These are phyloP conservation scores for Verasper variegatus DNA, from an alignment of 2,113 vertebrate genomes.

Conservation along the genomic window DNA sequence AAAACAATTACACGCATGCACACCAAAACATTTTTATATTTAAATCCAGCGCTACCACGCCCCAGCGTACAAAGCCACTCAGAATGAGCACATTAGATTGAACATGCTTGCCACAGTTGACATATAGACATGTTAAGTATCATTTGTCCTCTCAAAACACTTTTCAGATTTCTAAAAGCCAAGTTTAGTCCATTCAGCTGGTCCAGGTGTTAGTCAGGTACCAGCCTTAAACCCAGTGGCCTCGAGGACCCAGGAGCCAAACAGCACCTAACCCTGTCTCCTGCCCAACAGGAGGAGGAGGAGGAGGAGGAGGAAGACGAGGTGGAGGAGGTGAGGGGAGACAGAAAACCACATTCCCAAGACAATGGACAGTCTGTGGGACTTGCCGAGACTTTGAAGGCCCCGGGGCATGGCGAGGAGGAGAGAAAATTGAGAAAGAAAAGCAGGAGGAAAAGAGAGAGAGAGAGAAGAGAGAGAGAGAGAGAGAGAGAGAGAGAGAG, in stretches of 20 bases:
- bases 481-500: constrained; percentile 14
- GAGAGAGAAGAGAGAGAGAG: constrained; percentile 10
- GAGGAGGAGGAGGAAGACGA: constrained; percentile 33
- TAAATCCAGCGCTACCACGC: background rate
- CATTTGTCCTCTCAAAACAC: constrained; percentile 18
- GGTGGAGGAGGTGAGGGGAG: constrained; percentile 57
- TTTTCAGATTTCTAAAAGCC: constrained; percentile 22
- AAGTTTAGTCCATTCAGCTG: constrained; percentile 47
- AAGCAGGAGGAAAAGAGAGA: constrained; percentile 27
- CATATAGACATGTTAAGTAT: constrained; percentile 1
- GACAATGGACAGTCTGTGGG: constrained; percentile 81
- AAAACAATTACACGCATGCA: no score
- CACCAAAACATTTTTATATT: background rate
- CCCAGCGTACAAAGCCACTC: background rate
- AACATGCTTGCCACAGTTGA: background rate
- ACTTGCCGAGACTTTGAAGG: constrained; percentile 66
- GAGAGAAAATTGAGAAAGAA: constrained; percentile 30
- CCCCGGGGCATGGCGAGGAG: constrained; percentile 59
- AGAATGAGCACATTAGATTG: background rate
- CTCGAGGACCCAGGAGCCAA: constrained; percentile 67
- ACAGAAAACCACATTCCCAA: constrained; percentile 74
- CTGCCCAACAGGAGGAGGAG: constrained; percentile 58
- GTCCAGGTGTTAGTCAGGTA: constrained; percentile 36
- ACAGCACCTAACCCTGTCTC: constrained; percentile 64
- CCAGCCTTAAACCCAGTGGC: constrained; percentile 57